Evolutionary conservation across 1,140 invertebrate species (phyloP), one percentile per base, ranked within the genome.

Genomic region (Eriosoma lanigerum): DNA sequence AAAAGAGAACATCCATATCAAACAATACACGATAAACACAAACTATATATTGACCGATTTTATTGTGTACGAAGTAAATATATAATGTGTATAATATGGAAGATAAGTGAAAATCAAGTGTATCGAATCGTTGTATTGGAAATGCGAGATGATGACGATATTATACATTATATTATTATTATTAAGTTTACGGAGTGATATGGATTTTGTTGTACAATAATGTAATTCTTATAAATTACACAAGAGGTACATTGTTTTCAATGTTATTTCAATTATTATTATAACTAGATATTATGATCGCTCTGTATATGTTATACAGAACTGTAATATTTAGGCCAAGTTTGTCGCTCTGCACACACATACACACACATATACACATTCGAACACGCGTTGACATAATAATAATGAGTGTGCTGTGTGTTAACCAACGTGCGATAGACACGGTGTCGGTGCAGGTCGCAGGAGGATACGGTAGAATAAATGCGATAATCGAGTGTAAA

Each of bases 401-500:
- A 38, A 38, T 54, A 54, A n/a, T 54, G n/a, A 3, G 17, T 21
- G 48, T 72, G 24, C n/a, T 29, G 68, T 52, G 68, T 13, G 26
- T 17, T 29, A 29, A 68, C 21, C 48, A 10, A 72, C 8, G 68
- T 10, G 68, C 1, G 17, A 72, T 17, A 9, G 3, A 38, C 48
- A 26, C 48, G 12, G 48, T 15, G 8, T 26, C 46, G n/a, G n/a
- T n/a, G 12, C 17, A n/a, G 4, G 0, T 8, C 13, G 13, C n/a
- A 2, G 21, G 46, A 58, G 17, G 75, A 60, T 17, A 78, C 24
- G 56, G 75, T 78, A 62, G 56, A 78, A 78, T 44, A 29, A 48
- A 78, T 48, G 56, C 75, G 56, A 78, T 78, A 78, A 78, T 78
- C 56, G 17, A 78, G 56, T 26, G 56, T 62, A 62, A 62, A 48